Percentiles rank a stretch among this genome's conserved stretches.
Evolutionary conservation across 2,888 invertebrate genomes (phyloP).

Genomic region (Apoda limacodes): DNA sequence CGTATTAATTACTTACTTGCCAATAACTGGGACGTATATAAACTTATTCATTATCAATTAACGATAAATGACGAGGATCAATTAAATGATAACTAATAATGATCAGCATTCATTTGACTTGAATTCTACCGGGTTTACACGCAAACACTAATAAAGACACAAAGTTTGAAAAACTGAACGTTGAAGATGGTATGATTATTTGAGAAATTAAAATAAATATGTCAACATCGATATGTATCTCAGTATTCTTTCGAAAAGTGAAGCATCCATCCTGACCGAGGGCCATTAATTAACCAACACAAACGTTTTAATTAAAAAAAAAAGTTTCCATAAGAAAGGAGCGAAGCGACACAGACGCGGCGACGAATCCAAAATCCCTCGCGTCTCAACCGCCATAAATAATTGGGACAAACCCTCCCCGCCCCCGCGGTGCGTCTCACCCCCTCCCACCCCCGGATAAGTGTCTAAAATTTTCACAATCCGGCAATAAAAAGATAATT

Average conservation of each 20-base stretch:
- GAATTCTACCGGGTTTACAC: too few species aligned
- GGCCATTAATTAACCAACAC: slow-evolving; percentile 61
- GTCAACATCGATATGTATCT: too few species aligned
- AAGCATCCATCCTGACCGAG: slow-evolving; percentile 26
- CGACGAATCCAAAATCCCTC: slow-evolving; percentile 60
- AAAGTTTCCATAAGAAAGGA: slow-evolving; percentile 56
- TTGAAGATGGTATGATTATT: too few species aligned
- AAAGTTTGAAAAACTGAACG: too few species aligned
- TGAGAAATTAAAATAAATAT: too few species aligned
- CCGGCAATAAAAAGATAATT: slow-evolving; percentile 71
- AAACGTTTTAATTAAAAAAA: slow-evolving; percentile 66
- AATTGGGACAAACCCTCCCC: slow-evolving; percentile 63
- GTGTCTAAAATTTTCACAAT: slow-evolving; percentile 71
- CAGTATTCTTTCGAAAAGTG: slow-evolving; percentile 18
- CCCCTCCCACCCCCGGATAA: slow-evolving; percentile 50
- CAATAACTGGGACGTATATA: too few species aligned
- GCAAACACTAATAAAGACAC: too few species aligned
- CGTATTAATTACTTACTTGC: too few species aligned
- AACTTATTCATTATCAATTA: too few species aligned
- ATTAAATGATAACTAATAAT: too few species aligned
- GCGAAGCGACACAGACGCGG: slow-evolving; percentile 44
- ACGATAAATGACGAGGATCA: too few species aligned
- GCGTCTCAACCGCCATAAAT: slow-evolving; percentile 67
- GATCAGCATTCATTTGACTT: too few species aligned
- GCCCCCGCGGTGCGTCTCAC: slow-evolving; percentile 26